Evolutionary conservation across 2,888 invertebrate species (phyloP).

Genomic region (Mantis religiosa): DNA sequence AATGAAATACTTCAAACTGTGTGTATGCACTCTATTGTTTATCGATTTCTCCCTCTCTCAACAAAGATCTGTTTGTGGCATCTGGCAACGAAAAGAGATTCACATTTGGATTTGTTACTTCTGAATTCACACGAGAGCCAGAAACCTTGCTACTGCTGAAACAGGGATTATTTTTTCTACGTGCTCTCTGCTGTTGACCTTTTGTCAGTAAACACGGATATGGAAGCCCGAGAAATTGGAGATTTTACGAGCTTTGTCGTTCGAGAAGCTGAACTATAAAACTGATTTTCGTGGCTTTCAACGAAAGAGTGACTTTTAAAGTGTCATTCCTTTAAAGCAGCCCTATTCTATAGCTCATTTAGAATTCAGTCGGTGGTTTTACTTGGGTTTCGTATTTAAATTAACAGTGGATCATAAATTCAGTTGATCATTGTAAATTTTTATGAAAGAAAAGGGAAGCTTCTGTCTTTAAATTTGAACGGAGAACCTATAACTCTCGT

Average conservation of each 20-base stretch:
- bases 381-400: no score
- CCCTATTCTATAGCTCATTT: no score
- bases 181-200: neutral
- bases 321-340: neutral
- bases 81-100: neutral
- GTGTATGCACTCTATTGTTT: neutral
- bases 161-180: neutral
- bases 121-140: neutral
- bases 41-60: neutral
- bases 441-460: no score
- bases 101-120: neutral
- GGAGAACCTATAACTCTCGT: no score
- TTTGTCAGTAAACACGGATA: neutral
- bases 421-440: no score
- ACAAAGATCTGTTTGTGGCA: neutral
- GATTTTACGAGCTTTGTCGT: neutral
- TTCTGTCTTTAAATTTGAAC: no score
- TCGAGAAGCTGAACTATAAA: neutral
- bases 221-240: neutral
- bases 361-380: no score
- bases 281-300: neutral
- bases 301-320: neutral
- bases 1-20: no score
- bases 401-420: no score
- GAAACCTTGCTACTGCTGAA: neutral